Base-by-base conservation (phyloP, 2,888 invertebrate genomes). In the Griposia aprilina region DNA sequence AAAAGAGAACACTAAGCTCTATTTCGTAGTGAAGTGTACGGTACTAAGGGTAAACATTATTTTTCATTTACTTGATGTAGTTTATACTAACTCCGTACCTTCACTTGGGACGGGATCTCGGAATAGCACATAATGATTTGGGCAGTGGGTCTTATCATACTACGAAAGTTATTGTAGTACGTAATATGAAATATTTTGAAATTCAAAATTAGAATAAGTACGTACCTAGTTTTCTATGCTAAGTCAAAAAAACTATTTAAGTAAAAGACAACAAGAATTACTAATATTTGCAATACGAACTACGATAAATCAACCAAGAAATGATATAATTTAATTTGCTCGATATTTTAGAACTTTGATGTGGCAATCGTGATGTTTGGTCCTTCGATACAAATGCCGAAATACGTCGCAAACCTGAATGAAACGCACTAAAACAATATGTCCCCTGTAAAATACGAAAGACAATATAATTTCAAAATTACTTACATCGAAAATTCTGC, bases 401-500 rank as follows among this genome's bases (percentile, higher is more conserved):
- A 36, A 55, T 45, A 17, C 7, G 4, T n/a, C 2, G 2, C 1
- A 65, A 82, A 50, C 13, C 6, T 76, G 23, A 76, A 79, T 82
- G 3, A 72, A 76, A 76, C n/a, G 52, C 4, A 30, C 0, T 15
- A 26, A 59, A 67, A 55, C 36, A 60, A 26, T 4, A n/a, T 13
- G 0, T 26, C 20, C 8, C 20, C 20, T 23, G 1, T 41, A 50
- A 1, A n/a, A 13, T 17, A 71, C 26, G 10, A 74, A 80, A 75
- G 60, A 62, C 50, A 75, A 80, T 78, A 50, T 36, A 74, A 69
- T 74, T 66, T 66, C 45, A 75, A 67, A 76, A 67, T 70, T 84
- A 90, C 91, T 93, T 89, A 94, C 94, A 87, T 90, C 77, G 79
- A 72, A 89, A 88, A 74, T 85, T 74, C 85, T 67, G 84, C 74